Conservation (phyloP, 2,113 vertebrate genomes). For the Guaruba guarouba region DNA sequence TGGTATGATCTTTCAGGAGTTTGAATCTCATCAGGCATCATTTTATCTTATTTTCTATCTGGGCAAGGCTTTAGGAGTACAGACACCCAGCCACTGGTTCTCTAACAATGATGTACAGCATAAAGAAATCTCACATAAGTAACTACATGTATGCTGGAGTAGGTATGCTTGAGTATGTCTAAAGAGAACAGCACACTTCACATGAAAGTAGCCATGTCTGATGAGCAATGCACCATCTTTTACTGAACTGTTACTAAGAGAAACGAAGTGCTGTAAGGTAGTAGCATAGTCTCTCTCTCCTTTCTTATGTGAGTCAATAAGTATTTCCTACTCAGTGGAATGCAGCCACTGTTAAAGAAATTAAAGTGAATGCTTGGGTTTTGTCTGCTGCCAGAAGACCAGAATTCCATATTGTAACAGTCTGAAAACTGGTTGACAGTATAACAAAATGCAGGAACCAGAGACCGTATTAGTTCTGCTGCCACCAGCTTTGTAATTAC, state of each 20-base stretch:
- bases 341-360: background rate
- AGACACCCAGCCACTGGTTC: background rate
- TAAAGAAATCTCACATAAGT: background rate
- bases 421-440: background rate
- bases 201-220: background rate
- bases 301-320: background rate
- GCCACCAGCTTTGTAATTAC: background rate
- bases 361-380: background rate
- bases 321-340: background rate
- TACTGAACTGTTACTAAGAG: background rate
- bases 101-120: accelerated
- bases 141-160: background rate
- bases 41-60: background rate
- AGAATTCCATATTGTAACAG: background rate
- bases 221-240: background rate
- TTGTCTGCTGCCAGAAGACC: background rate
- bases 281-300: background rate
- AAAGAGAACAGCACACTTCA: background rate
- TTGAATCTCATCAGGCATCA: background rate
- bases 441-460: background rate
- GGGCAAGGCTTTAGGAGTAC: background rate
- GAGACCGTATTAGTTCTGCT: background rate
- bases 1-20: background rate
- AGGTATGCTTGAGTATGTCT: background rate
- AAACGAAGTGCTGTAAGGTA: background rate